These are phyloP conservation scores for Heliopora coerulea DNA, from an alignment of 92 coral and sea anemone genomes.

Conservation along the genomic window DNA sequence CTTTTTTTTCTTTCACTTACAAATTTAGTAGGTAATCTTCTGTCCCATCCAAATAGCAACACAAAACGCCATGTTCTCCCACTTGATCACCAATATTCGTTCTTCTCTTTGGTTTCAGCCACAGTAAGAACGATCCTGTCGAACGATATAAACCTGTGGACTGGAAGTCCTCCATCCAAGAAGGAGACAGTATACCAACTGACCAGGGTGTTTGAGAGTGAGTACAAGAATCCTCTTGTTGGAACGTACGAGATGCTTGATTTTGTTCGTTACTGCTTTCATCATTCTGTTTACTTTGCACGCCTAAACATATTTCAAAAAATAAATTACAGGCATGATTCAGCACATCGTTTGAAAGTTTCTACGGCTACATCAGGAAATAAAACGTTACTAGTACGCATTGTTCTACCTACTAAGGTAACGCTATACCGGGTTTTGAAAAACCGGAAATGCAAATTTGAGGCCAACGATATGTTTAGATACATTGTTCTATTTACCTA, in stretches of 20 bases:
- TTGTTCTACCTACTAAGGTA: no score
- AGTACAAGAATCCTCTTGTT: not conserved
- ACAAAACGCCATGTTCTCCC: constrained; percentile 17
- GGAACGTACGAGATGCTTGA: not conserved
- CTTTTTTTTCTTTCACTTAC: no score
- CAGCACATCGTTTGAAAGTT: no score
- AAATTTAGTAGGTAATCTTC: constrained; percentile 10
- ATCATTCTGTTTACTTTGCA: not conserved
- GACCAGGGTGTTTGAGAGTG: constrained; percentile 16
- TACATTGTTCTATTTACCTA: no score
- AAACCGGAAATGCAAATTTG: no score
- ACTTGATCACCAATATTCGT: not conserved
- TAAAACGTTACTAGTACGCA: no score
- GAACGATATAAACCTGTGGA: constrained; percentile 4
- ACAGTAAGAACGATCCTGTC: constrained; percentile 20
- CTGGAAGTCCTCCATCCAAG: constrained; percentile 25
- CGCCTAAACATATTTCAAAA: not conserved
- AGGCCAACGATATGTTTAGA: no score
- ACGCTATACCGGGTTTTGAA: no score
- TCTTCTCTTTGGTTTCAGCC: constrained; percentile 1
- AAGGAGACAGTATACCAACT: not conserved
- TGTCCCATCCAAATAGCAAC: constrained; percentile 1
- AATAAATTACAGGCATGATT: not conserved
- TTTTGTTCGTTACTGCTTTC: not conserved
- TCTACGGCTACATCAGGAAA: no score